Base-by-base conservation (phyloP, 2,888 invertebrate species). In the Piscicola geometra region DNA sequence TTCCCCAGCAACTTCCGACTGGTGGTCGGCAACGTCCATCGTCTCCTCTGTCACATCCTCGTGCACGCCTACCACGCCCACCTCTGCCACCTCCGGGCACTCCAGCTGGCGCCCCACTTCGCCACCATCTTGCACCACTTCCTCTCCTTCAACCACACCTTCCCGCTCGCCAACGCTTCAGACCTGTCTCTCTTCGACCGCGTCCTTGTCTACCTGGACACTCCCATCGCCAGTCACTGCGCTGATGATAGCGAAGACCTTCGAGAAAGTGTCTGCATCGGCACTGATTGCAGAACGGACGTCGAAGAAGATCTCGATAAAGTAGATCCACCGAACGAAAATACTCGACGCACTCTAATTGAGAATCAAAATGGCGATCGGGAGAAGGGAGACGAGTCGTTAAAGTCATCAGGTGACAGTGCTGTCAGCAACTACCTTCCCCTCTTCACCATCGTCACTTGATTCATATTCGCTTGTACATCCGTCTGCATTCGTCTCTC, bases 391-490 rank as follows among this genome's bases (percentile, higher is more conserved):
- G 41, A 41, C n/a, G n/a, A n/a, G n/a, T n/a, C n/a, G 9, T n/a
- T n/a, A 25, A 18, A n/a, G 12, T 66, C 18, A 12, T 66, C 35
- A 18, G 56, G 56, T 30, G 25, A 30, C 35, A 50, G 52, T 12
- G 50, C 56, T 2, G 71, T 71, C 41, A 41, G 30, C 28, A 71
- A 71, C 30, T 71, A 52, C n/a, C 52, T 71, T 5, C 71, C 71
- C 18, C 32, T 71, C 15, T 71, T 71, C 41, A 71, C 71, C 30
- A 50, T 71, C 56, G 71, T 71, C 56, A 71, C 71, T 2, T 71
- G 56, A 71, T 52, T 32, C 30, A n/a, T n/a, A n/a, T n/a, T n/a
- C n/a, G n/a, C n/a, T n/a, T n/a, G n/a, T n/a, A n/a, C n/a, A n/a
- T n/a, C n/a, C n/a, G n/a, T n/a, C n/a, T n/a, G n/a, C n/a, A n/a